Conservation (phyloP, 2,888 invertebrate genomes). For the Parasteatoda lunata region DNA sequence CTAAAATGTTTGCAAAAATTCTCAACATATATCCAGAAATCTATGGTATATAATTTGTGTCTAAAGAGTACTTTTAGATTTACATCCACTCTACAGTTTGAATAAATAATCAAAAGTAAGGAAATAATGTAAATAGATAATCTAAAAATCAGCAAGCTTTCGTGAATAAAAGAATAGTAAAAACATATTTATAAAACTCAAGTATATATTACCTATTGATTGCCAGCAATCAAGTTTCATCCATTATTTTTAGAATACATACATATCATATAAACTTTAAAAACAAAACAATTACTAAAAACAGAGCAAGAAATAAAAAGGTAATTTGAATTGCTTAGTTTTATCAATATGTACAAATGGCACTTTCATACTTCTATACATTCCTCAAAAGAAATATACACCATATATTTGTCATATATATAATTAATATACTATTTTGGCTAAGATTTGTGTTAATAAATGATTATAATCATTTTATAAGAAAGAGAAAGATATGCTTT, state of each 20-base stretch:
- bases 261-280: conserved; percentile 23
- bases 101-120: too few species aligned
- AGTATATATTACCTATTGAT: conserved; percentile 20
- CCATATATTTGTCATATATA: too few species aligned
- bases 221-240: conserved; percentile 45
- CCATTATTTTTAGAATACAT: conserved; percentile 20
- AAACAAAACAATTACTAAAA: conserved; percentile 19
- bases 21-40: too few species aligned
- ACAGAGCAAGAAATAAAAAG: background rate
- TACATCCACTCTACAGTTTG: too few species aligned
- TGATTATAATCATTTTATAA: too few species aligned
- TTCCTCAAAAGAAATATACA: background rate
- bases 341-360: conserved; percentile 25
- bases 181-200: background rate
- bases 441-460: too few species aligned
- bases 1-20: too few species aligned
- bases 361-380: conserved; percentile 33
- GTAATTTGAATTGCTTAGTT: background rate
- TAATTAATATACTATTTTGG: too few species aligned
- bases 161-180: conserved; percentile 32
- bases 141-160: conserved; percentile 30
- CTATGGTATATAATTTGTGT: too few species aligned
- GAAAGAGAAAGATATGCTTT: background rate
- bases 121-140: background rate
- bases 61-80: too few species aligned